Percentiles rank a stretch among this genome's conserved stretches.
These are phyloP conservation scores for Saimiri boliviensis DNA, from an alignment of 2,113 vertebrate species.

Conservation along the genomic window DNA sequence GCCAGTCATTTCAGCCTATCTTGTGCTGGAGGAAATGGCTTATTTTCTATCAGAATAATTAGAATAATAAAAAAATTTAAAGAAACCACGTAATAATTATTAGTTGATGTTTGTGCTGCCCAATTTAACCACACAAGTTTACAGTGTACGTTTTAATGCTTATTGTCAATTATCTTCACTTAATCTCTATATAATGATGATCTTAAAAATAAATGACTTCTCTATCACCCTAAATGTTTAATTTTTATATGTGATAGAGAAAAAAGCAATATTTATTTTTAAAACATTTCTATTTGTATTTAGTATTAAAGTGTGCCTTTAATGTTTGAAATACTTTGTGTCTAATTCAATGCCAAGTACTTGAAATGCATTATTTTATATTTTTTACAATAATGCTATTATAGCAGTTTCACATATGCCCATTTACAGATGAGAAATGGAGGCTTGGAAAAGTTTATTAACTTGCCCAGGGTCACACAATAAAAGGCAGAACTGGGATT, in stretches of 20 bases:
- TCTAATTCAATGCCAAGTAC: background rate
- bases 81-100: background rate
- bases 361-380: background rate
- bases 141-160: background rate
- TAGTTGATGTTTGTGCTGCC: background rate
- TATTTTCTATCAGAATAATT: background rate
- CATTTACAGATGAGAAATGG: constrained; percentile 15
- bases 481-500: background rate
- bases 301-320: background rate
- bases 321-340: background rate
- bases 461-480: background rate
- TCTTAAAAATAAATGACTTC: constrained; percentile 45
- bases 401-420: background rate
- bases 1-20: background rate
- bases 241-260: background rate
- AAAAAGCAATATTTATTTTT: background rate
- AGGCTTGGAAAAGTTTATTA: background rate
- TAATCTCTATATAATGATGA: background rate
- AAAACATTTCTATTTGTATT: background rate
- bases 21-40: background rate
- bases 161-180: constrained; percentile 6
- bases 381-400: background rate
- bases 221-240: background rate
- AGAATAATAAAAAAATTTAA: background rate
- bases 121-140: background rate